These are phyloP conservation scores for Torymus auratus DNA, from an alignment of 2,888 invertebrate species.

Conservation along the genomic window DNA sequence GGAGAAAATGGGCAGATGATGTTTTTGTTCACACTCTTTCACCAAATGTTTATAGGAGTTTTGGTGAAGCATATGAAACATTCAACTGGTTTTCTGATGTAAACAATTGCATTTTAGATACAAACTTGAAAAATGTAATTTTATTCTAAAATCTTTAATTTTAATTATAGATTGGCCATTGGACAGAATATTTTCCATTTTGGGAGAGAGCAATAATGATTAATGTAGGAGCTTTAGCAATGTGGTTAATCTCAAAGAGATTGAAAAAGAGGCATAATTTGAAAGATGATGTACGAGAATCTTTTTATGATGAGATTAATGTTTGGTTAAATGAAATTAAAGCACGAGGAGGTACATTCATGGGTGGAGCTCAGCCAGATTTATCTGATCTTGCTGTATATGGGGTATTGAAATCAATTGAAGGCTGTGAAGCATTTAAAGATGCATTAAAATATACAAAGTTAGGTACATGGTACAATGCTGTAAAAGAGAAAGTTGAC, in stretches of 20 bases:
- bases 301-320: conserved; percentile 92
- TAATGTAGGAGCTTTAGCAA: conserved; percentile 94
- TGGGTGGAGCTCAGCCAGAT: conserved; percentile 92
- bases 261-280: conserved; percentile 91
- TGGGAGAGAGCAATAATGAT: conserved; percentile 93
- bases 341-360: conserved; percentile 84
- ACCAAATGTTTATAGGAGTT: conserved; percentile 96
- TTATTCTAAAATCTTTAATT: conserved; percentile 18
- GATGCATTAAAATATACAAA: conserved; percentile 87
- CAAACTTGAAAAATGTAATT: conserved; percentile 21
- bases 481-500: conserved; percentile 83
- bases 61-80: conserved; percentile 90
- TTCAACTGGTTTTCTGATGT: conserved; percentile 94
- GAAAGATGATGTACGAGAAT: conserved; percentile 91
- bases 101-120: conserved; percentile 55
- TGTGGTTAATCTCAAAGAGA: conserved; percentile 94
- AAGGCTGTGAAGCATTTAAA: conserved; percentile 93
- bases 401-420: conserved; percentile 93
- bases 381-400: conserved; percentile 95
- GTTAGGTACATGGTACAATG: conserved; percentile 87
- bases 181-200: conserved; percentile 91
- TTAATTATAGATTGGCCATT: conserved; percentile 85
- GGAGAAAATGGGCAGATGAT: conserved; percentile 97
- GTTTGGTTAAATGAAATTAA: conserved; percentile 86
- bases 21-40: conserved; percentile 94